A percentile compares a stretch with the other conserved stretches of the same genome.
These are phyloP conservation scores for Dendrolimus pini DNA, from an alignment of 2,888 invertebrate genomes.

Conservation along the genomic window DNA sequence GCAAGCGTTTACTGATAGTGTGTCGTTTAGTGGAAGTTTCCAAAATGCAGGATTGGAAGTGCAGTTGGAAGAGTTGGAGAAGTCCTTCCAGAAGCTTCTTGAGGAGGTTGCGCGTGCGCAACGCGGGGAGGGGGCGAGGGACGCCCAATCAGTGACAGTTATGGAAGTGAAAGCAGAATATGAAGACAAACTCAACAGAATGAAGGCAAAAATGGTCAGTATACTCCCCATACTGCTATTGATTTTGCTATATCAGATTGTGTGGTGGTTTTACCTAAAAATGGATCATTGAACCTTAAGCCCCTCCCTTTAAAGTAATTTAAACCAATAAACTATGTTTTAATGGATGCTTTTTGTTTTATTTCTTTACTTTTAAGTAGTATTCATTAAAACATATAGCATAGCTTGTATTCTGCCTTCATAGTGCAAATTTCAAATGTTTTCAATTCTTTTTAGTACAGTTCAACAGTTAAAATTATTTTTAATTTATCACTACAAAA, in stretches of 20 bases:
- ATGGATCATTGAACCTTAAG: constrained; percentile 47
- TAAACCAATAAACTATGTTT: constrained; percentile 52
- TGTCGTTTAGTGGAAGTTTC: constrained; percentile 37
- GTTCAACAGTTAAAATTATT: too few species aligned
- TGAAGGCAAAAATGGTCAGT: constrained; percentile 90
- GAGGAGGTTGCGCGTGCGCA: constrained; percentile 46
- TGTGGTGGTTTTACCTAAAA: constrained; percentile 68
- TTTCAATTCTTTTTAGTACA: too few species aligned
- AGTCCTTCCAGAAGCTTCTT: constrained; percentile 54
- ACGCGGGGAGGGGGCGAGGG: constrained; percentile 39
- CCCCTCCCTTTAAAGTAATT: constrained; percentile 31
- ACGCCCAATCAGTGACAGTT: constrained; percentile 45
- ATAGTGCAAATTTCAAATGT: too few species aligned
- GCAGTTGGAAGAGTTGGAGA: constrained; percentile 56
- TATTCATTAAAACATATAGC: constrained; percentile 41
- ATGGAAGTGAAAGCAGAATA: constrained; percentile 80
- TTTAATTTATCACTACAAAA: too few species aligned
- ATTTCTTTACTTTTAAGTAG: constrained; percentile 40
- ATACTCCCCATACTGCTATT: constrained; percentile 61
- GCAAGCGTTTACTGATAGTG: constrained; percentile 48
- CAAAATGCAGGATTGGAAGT: constrained; percentile 56
- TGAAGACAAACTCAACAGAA: constrained; percentile 84
- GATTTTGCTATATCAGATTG: constrained; percentile 64
- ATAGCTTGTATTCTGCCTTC: constrained; percentile 16
- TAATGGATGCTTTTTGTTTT: constrained; percentile 58